phyloP scores from a whole-genome alignment of 2,888 invertebrate genomes.

The Eupithecia inturbata region DNA sequence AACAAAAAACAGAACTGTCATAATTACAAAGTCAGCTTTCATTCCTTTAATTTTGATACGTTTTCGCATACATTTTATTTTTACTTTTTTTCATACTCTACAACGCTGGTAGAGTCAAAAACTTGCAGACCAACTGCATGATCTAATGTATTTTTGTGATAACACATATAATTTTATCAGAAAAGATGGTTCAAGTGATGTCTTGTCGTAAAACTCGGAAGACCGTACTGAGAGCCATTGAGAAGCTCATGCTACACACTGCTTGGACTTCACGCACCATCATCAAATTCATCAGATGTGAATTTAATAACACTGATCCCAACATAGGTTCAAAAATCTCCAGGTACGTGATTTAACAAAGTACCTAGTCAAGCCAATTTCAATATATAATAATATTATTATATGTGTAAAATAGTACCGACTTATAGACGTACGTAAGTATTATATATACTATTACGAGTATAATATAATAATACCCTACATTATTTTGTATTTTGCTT shows the following conservation, averaged over 20 bases:
- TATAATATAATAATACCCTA: too few relatives aligned
- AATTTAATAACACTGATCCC: slow-evolving; percentile 56
- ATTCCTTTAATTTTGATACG: not conserved
- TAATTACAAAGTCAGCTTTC: not conserved
- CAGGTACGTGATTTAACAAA: slow-evolving; percentile 50
- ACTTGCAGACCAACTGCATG: not conserved
- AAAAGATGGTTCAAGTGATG: not conserved
- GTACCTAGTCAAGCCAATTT: too few relatives aligned
- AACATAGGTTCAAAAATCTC: slow-evolving; percentile 61
- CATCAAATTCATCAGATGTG: slow-evolving; percentile 66
- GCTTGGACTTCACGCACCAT: slow-evolving; percentile 69
- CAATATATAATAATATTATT: too few relatives aligned
- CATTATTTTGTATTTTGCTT: too few relatives aligned
- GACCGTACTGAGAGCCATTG: slow-evolving; percentile 64
- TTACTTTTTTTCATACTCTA: not conserved
- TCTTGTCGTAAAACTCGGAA: slow-evolving; percentile 52
- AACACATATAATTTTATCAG: not conserved
- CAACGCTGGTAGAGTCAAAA: not conserved
- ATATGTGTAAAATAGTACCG: not conserved
- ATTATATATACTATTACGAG: too few relatives aligned
- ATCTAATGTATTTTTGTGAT: not conserved
- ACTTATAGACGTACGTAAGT: too few relatives aligned
- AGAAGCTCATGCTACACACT: slow-evolving; percentile 65
- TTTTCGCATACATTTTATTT: not conserved
- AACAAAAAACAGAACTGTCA: slow-evolving; percentile 1